Percentiles rank a stretch among this genome's conserved stretches.
phyloP scores from a whole-genome alignment of 2,888 invertebrate species.

The Leptarthrus brevirostris region DNA sequence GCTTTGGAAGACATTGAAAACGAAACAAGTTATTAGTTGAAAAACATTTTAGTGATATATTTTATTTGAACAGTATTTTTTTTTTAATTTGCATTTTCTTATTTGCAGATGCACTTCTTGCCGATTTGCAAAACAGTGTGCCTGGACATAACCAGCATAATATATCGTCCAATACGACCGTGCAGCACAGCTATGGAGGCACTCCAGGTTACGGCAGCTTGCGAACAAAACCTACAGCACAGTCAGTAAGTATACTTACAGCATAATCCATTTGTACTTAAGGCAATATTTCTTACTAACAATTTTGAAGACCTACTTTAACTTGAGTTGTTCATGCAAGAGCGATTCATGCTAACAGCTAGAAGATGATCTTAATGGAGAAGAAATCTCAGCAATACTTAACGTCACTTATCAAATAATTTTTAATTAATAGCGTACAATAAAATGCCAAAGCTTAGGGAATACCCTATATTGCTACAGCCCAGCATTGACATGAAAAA shows the following conservation, averaged over 20 bases:
- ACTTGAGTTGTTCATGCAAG: too few species aligned
- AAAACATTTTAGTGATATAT: neutral
- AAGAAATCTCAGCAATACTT: too few species aligned
- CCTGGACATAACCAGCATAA: conserved; percentile 70
- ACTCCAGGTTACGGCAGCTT: conserved; percentile 79
- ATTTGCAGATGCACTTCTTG: conserved; percentile 87
- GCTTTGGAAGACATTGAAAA: too few species aligned
- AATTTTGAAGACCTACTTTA: too few species aligned
- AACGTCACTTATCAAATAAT: too few species aligned
- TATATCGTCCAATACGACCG: conserved; percentile 65
- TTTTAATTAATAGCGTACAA: too few species aligned
- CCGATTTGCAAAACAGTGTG: conserved; percentile 95
- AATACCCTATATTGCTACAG: too few species aligned
- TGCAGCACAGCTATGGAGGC: conserved; percentile 63
- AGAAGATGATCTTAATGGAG: too few species aligned
- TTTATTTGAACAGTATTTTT: neutral
- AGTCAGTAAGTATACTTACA: conserved; percentile 72
- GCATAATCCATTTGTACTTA: neutral
- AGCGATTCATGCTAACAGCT: too few species aligned
- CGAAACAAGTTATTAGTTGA: neutral
- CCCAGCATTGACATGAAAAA: too few species aligned
- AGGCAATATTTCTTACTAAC: neutral
- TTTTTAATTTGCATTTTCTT: neutral
- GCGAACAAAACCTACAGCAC: conserved; percentile 74
- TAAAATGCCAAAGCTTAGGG: too few species aligned